A percentile compares a stretch with the other conserved stretches of the same genome.
Evolutionary conservation across 1,140 invertebrate genomes (phyloP).

Genomic region (Pemphigus obesinymphae): DNA sequence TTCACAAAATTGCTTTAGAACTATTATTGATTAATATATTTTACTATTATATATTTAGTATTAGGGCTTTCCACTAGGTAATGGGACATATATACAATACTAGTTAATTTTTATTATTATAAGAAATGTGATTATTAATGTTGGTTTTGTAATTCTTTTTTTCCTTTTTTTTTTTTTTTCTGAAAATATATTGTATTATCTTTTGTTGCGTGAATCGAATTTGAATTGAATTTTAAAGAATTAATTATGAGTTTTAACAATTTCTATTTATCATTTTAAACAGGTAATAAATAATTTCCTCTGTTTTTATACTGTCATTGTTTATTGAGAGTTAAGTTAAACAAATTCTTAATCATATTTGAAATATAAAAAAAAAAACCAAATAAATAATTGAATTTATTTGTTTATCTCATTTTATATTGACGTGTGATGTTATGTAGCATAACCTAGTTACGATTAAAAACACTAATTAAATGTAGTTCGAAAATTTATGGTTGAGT

Average conservation of each 20-base stretch:
- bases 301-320: background rate
- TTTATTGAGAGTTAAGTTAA: background rate
- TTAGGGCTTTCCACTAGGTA: slow-evolving; percentile 23
- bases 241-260: background rate
- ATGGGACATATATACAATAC: slow-evolving; percentile 38
- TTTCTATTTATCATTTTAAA: background rate
- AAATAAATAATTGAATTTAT: background rate
- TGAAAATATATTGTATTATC: slow-evolving; percentile 30
- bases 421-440: too few relatives aligned
- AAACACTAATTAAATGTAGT: too few relatives aligned
- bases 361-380: background rate
- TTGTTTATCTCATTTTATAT: background rate
- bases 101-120: slow-evolving; percentile 37
- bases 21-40: slow-evolving; percentile 18
- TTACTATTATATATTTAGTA: slow-evolving; percentile 32
- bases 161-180: too few relatives aligned
- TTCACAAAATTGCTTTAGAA: slow-evolving; percentile 7
- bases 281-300: background rate
- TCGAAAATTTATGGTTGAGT: too few relatives aligned
- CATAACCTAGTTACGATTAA: too few relatives aligned
- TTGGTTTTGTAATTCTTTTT: slow-evolving; percentile 27
- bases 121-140: slow-evolving; percentile 34
- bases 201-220: slow-evolving; percentile 40
- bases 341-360: background rate
- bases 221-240: background rate